These are phyloP conservation scores for Drosophila mimetica DNA, from an alignment of 2,888 invertebrate species.

Conservation along the genomic window DNA sequence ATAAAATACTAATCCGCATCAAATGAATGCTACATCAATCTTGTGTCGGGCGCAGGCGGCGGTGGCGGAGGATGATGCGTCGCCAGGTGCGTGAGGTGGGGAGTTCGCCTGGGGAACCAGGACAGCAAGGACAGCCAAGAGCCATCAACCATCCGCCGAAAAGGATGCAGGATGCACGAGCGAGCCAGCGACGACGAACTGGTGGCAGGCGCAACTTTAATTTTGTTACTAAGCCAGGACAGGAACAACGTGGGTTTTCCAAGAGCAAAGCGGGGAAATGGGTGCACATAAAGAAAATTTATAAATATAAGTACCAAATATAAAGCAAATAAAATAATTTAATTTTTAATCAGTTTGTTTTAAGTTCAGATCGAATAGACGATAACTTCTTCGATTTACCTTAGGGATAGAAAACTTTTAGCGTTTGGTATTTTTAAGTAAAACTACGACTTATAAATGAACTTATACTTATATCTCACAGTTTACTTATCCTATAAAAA, in stretches of 20 bases:
- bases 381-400: too few species aligned
- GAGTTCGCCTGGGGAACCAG: conserved; percentile 1
- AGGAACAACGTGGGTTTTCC: neutral
- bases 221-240: conserved; percentile 72
- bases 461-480: too few species aligned
- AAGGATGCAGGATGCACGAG: conserved; percentile 40
- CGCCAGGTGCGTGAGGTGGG: conserved; percentile 48
- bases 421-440: too few species aligned
- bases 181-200: conserved; percentile 30
- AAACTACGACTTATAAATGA: too few species aligned
- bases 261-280: conserved; percentile 10
- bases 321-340: too few species aligned
- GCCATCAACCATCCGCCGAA: conserved; percentile 33
- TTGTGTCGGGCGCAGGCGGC: conserved; percentile 70
- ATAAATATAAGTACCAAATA: neutral
- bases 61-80: conserved; percentile 44
- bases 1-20: conserved; percentile 80
- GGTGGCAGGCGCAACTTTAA: conserved; percentile 70
- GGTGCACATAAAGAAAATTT: conserved; percentile 41
- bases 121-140: conserved; percentile 15
- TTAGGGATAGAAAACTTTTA: too few species aligned
- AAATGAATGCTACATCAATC: conserved; percentile 79
- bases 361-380: too few species aligned
- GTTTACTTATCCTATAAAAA: too few species aligned
- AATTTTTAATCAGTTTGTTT: too few species aligned